phyloP scores from a whole-genome alignment of 2,888 invertebrate species.

The Lepidocyrtinus sp. region DNA sequence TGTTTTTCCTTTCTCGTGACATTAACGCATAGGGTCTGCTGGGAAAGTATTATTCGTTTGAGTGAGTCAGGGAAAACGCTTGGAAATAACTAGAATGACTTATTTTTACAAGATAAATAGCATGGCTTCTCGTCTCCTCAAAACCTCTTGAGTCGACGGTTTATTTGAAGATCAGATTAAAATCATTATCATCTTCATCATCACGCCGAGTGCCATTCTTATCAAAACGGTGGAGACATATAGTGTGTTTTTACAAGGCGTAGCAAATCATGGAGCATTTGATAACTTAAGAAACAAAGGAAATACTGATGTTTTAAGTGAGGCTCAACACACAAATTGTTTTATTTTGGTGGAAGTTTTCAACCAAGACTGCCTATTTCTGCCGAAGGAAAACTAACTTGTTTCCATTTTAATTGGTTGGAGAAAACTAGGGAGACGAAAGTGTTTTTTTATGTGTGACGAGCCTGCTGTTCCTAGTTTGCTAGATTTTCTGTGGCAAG shows the following conservation, averaged over 20 bases:
- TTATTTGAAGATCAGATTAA: constrained; percentile 18
- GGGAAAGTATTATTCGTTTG: neutral
- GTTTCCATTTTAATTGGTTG: constrained; percentile 18
- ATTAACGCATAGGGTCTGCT: neutral
- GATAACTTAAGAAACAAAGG: no score
- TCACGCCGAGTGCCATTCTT: constrained; percentile 11
- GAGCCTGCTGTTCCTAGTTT: neutral
- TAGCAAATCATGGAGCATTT: no score
- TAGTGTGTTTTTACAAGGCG: no score
- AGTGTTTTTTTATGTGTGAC: neutral
- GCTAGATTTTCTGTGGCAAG: neutral
- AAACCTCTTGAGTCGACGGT: neutral
- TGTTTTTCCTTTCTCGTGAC: neutral
- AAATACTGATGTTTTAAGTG: constrained; percentile 2
- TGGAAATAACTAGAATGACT: neutral
- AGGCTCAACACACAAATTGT: neutral
- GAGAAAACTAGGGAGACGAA: neutral
- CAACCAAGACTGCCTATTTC: neutral
- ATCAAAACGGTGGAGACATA: no score
- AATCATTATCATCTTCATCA: constrained; percentile 16
- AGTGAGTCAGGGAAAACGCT: no score
- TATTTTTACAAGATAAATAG: neutral
- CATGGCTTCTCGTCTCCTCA: neutral
- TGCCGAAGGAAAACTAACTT: neutral
- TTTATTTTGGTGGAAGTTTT: constrained; percentile 7